phyloP scores from a whole-genome alignment of 1,140 invertebrate species.

The Apis florea region DNA sequence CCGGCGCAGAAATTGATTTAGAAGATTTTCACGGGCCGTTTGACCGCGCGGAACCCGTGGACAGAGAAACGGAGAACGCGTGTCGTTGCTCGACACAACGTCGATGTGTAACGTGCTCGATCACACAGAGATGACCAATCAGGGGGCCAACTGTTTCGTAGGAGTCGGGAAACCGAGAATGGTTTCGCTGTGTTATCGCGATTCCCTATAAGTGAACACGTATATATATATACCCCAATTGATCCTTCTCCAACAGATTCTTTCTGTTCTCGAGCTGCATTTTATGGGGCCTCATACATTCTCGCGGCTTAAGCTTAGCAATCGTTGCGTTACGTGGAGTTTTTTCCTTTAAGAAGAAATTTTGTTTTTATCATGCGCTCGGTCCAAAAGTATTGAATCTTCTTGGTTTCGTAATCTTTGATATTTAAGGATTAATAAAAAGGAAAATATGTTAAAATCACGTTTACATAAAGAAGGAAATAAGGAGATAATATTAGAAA shows the following conservation, averaged over 20 bases:
- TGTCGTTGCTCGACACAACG: slow-evolving; percentile 46
- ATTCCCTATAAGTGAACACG: background rate
- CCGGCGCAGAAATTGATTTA: slow-evolving; percentile 58
- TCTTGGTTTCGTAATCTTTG: too few relatives aligned
- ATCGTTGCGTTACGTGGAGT: too few relatives aligned
- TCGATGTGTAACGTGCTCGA: slow-evolving; percentile 45
- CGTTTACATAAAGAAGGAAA: too few relatives aligned
- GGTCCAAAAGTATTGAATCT: too few relatives aligned
- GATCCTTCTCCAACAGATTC: slow-evolving; percentile 24
- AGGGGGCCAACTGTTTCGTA: slow-evolving; percentile 56
- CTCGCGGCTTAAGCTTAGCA: background rate
- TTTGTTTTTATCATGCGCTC: too few relatives aligned
- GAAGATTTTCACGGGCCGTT: slow-evolving; percentile 65
- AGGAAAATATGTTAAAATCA: too few relatives aligned
- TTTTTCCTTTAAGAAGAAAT: too few relatives aligned
- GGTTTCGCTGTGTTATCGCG: slow-evolving; percentile 36
- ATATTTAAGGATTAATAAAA: too few relatives aligned
- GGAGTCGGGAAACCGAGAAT: slow-evolving; percentile 38
- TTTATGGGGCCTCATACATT: slow-evolving; percentile 20
- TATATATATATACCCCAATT: background rate
- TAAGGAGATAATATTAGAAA: too few relatives aligned
- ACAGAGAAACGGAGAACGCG: slow-evolving; percentile 39
- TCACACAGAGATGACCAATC: slow-evolving; percentile 60
- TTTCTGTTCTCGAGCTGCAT: slow-evolving; percentile 31
- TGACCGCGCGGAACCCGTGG: slow-evolving; percentile 23